phyloP scores from a whole-genome alignment of 2,888 invertebrate genomes.

The Mythimna ferrago region DNA sequence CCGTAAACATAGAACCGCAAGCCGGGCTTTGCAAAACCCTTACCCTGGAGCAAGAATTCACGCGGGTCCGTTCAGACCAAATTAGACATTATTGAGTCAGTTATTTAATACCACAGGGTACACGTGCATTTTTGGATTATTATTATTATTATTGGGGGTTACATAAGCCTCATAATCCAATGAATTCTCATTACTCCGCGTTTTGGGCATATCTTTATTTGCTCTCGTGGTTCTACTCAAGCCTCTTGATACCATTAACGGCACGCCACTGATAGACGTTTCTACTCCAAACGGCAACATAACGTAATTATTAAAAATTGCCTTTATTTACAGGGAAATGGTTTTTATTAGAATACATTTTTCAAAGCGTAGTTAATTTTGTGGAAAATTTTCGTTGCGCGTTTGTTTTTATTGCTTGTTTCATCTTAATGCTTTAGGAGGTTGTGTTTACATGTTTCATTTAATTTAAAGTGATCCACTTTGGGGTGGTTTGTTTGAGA shows the following conservation, averaged over 20 bases:
- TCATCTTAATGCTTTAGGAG: constrained; percentile 36
- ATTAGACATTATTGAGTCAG: constrained; percentile 89
- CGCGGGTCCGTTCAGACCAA: constrained; percentile 71
- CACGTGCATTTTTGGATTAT: constrained; percentile 90
- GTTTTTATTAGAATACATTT: constrained; percentile 72
- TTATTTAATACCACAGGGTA: constrained; percentile 85
- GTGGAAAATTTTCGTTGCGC: constrained; percentile 50
- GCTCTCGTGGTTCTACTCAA: constrained; percentile 79
- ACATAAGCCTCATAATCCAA: constrained; percentile 87
- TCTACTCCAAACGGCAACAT: constrained; percentile 74
- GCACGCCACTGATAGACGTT: constrained; percentile 83
- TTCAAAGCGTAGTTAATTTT: constrained; percentile 67
- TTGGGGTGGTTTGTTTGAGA: background rate
- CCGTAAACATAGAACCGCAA: constrained; percentile 79
- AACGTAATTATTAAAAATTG: constrained; percentile 90
- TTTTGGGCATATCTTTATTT: constrained; percentile 87
- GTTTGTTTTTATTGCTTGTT: constrained; percentile 57
- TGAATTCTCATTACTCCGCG: constrained; percentile 88
- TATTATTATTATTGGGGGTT: constrained; percentile 89
- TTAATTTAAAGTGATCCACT: constrained; percentile 34
- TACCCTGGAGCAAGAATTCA: constrained; percentile 72
- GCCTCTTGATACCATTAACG: constrained; percentile 85
- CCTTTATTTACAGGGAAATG: constrained; percentile 82
- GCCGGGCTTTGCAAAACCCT: constrained; percentile 67
- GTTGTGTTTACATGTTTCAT: constrained; percentile 8